Base-by-base conservation (phyloP, 2,797 vertebrate genomes). In the Ctenosaura bakeri region DNA sequence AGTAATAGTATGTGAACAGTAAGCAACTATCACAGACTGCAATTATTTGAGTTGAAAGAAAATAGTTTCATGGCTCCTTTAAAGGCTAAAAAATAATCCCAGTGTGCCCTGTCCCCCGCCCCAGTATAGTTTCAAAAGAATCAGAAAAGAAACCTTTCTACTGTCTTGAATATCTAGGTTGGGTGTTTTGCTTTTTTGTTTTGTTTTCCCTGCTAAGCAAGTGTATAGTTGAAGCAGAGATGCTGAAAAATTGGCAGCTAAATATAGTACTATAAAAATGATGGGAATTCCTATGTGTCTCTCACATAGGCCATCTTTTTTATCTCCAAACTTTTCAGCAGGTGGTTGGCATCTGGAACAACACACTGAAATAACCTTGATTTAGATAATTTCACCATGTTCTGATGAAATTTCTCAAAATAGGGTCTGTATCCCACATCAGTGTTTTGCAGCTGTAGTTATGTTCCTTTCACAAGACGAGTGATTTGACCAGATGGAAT, bases 311-410 rank as follows among this genome's bases (percentile, higher is more conserved):
- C 32, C 29, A 69, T 32, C 12, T 69, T 69, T 69, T 3, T 9
- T 52, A 26, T 52, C 73, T 76, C 18, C 46, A 87, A 62, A 87
- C 56, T 66, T 52, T 62, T 52, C 18, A 83, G 69, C 42, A 82
- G 79, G 78, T 90, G 78, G 24, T 12, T 76, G 42, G n/a, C 59
- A 83, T 82, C 82, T 87, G 32, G 62, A 86, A 82, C 46, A 46
- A 85, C 66, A 59, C 6, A 22, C 52, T 88, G 42, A 83, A 90
- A 90, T 77, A 87, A 66, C 35, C 73, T 76, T 83, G 46, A 87
- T 90, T 77, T 78, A 26, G 24, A 87, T 83, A 38, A 83, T 90
- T 90, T 64, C 59, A 32, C 66, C n/a, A 22, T 50, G 66, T 90
- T 83, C 86, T 42, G 78, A 54, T n/a, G 76, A 29, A 1, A 9